Percentiles rank a stretch among this genome's conserved stretches.
Conservation (phyloP, 2,113 vertebrate species). For the Stigmatopora nigra region DNA sequence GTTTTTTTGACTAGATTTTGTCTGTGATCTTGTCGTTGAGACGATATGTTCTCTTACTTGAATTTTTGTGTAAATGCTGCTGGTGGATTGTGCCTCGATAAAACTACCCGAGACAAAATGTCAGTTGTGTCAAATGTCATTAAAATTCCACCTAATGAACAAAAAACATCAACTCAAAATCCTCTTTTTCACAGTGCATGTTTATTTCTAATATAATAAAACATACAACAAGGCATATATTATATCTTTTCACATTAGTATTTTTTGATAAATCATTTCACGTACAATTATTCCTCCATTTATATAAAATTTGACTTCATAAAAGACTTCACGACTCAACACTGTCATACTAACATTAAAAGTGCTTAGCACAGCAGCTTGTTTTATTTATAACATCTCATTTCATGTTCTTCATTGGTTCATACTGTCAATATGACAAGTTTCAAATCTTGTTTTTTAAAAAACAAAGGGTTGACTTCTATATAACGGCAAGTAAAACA, state of each 20-base stretch:
- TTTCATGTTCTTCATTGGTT: constrained; percentile 21
- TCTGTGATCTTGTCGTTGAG: constrained; percentile 19
- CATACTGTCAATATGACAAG: constrained; percentile 8
- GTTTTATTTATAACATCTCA: constrained; percentile 12
- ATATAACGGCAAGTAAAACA: background rate
- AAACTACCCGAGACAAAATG: constrained; percentile 20
- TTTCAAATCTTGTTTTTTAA: constrained; percentile 4
- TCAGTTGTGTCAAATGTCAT: constrained; percentile 30
- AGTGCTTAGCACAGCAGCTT: constrained; percentile 54
- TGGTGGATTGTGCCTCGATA: constrained; percentile 45
- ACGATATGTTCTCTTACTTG: constrained; percentile 53
- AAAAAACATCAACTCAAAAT: background rate
- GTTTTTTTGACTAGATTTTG: background rate
- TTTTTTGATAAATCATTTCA: constrained; percentile 35
- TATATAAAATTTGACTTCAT: constrained; percentile 31
- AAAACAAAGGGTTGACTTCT: constrained; percentile 8
- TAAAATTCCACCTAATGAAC: constrained; percentile 38
- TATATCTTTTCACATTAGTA: constrained; percentile 39
- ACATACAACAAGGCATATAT: constrained; percentile 25
- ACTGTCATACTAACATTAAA: constrained; percentile 60
- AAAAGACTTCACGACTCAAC: constrained; percentile 41
- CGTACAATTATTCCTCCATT: constrained; percentile 27
- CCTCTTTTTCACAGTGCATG: constrained; percentile 1
- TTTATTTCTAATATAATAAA: constrained; percentile 34
- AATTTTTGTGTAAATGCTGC: constrained; percentile 53